Base-by-base conservation (phyloP, 2,113 vertebrate species). In the Oncorhynchus gorbuscha region DNA sequence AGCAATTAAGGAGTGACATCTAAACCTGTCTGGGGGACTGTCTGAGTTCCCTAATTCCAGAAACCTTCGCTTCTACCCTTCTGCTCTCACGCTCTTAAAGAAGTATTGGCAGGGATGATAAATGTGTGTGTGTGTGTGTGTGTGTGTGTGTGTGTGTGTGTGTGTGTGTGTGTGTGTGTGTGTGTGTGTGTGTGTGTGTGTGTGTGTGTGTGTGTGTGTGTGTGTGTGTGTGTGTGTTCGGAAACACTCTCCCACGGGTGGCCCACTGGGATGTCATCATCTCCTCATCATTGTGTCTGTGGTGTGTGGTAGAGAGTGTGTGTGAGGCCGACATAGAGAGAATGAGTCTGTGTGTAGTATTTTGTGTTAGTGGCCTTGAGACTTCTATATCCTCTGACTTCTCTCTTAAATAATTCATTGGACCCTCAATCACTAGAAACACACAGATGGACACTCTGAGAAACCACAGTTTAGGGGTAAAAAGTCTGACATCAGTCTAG, bases 401-500 rank as follows among this genome's bases (percentile, higher is more conserved):
- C 76, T 77, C 86, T 77, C 58, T 59, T 92, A 82, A 92, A 93
- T 93, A 89, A 91, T 93, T 91, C 80, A 92, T 91, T 75, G 9
- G 73, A 90, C 86, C 87, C 89, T 90, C 86, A 87, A 88, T 88
- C 77, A 62, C 68, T 58, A 81, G 84, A 86, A 90, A 88, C 86
- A 49, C 89, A 90, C 86, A 86, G 48, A 81, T 83, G 83, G 71
- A 76, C 82, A 80, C 65, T 75, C 83, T 83, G 82, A 84, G 72
- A 69, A 75, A 78, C 79, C 89, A 91, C 91, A 93, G 92, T 95
- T 95, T 95, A 90, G 85, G 85, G 86, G 74, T 86, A 93, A 94
- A 91, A 94, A 94, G 92, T 91, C 94, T 91, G 94, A 92, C 92
- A 94, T 93, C 81, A 93, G 91, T 84, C 80, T 83, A 51, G 92